A percentile compares a stretch with the other conserved stretches of the same genome.
Conservation (phyloP, 2,797 vertebrate genomes). For the Adelosebastes latens region DNA sequence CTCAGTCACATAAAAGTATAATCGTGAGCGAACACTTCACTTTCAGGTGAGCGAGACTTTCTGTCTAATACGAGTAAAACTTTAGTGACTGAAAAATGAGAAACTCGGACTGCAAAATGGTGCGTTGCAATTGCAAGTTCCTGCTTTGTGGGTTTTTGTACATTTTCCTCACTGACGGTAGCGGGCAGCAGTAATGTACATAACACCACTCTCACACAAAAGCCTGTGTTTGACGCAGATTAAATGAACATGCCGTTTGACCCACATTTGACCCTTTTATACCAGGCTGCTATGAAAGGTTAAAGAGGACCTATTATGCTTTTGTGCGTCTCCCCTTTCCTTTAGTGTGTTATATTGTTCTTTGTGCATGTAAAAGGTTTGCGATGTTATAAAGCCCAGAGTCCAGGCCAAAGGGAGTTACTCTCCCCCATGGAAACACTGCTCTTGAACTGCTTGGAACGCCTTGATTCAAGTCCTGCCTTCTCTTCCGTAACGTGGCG, state of each 20-base stretch:
- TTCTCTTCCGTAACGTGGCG: no score
- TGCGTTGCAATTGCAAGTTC: background rate
- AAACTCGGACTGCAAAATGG: background rate
- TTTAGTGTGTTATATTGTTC: no score
- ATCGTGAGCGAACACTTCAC: background rate
- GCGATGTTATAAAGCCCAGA: no score
- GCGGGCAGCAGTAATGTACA: background rate
- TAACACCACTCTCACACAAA: background rate
- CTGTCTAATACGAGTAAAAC: background rate
- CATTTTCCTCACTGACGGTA: background rate
- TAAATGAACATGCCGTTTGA: background rate
- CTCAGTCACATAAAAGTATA: background rate
- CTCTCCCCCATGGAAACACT: no score
- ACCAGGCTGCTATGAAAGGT: background rate
- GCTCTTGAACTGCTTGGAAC: no score
- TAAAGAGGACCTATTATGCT: background rate
- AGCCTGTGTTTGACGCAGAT: background rate
- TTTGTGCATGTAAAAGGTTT: no score
- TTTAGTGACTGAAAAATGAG: background rate
- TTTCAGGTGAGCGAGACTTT: background rate
- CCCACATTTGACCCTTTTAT: background rate
- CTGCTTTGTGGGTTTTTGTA: background rate
- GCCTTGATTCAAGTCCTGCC: no score
- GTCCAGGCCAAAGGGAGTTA: no score
- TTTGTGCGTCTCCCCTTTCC: no score